Evolutionary conservation across 1,140 invertebrate genomes (phyloP), one percentile per base, ranked within the genome.

Genomic region (Trichoplusia ni): DNA sequence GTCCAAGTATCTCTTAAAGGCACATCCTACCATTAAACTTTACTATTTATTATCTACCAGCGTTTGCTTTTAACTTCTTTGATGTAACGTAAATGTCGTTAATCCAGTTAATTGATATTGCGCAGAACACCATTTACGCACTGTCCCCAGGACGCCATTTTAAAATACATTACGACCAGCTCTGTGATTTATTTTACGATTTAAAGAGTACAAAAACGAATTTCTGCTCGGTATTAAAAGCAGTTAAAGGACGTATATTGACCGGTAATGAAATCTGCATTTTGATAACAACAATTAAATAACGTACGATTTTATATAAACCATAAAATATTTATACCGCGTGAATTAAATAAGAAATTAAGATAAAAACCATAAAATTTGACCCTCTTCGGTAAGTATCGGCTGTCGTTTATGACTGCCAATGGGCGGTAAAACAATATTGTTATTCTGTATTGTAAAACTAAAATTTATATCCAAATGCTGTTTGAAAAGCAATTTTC

Each of bases 51-150:
- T 56, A 27, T 40, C 37, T 23, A 40, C 33, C 21, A 56, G 53
- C 53, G 23, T 56, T 56, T 56, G 23, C 35, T 56, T 56, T 56
- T 25, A 56, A 56, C 53, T 56, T 40, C 35, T 56, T 56, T 56
- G 35, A 56, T 40, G 51, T 56, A 23, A 27, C 33, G 44, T 29
- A 16, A 40, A 27, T 35, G 11, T 56, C 53, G 53, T 56, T 56
- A 56, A 56, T 27, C 37, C 21, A n/a, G 40, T 56, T 40, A 56
- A 56, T 56, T 56, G 35, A 27, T 56, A 42, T 40, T 27, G 23
- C 37, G 14, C 21, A 37, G 35, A 9, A 56, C 53, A 38, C n/a
- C 23, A 40, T 40, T 37, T 21, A 19, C 29, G 25, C 46, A 18
- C 25, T 31, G 46, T 49, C 46, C 13, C 25, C 8, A 29, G 25